Evolutionary conservation across 1,140 invertebrate genomes (phyloP), one percentile per base, ranked within the genome.

Genomic region (Neotoxoptera formosana): DNA sequence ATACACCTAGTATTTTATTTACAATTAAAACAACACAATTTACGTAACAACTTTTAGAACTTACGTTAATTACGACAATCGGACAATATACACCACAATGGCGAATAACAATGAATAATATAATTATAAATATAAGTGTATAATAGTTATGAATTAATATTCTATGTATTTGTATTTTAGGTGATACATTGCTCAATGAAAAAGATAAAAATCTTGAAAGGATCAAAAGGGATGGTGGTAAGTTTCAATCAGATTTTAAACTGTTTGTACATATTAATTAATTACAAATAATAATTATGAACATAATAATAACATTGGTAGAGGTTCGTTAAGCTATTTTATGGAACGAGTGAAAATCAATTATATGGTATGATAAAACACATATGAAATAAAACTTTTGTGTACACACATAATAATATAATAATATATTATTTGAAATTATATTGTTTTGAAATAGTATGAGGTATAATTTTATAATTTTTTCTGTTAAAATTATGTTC

Each of bases 171-270:
- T 60, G 21, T 8, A 11, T 90, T 90, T 90, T 21, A 93, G 91
- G 81, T 86, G 81, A 93, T 41, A 93, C 45, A 84, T 93, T 93
- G 91, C 91, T 93, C 91, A 93, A 93, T 84, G 91, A 86, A 84
- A 86, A 93, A 14, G 91, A 84, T 56, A 86, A 86, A 56, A 34
- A 36, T 17, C 48, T 93, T 4, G 91, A 93, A 45, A 86, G 91
- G 76, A 93, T 93, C 47, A 93, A 93, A 84, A 86, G 91, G 14
- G 91, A 93, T 25, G 91, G 91, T 25, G 91, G 91, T 93, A 93
- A 93, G 91, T 56, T 25, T 45, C 67, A n/a, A 45, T 17, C 41
- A 17, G 0, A 90, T 21, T 14, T 25, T 7, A 56, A 90, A 45
- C 25, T 20, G 0, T 67, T 30, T 90, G 53, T 67, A 67, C 20